Evolutionary conservation across 2,113 vertebrate genomes (phyloP), one percentile per base, ranked within the genome.

Genomic region (Tetraodon nigroviridis): DNA sequence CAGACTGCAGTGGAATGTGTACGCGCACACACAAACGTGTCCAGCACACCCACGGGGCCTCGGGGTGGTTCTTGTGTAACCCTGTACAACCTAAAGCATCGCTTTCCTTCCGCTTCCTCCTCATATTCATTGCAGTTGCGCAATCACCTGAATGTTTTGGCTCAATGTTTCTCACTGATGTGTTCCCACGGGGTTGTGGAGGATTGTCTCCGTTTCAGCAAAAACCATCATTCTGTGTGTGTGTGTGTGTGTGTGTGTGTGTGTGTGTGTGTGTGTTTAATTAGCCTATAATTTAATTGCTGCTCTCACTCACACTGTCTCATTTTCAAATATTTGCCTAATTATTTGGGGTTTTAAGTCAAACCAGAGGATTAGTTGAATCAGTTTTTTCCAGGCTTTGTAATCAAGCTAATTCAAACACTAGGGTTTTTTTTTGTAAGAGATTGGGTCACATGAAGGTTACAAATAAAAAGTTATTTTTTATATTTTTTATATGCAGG

Each of bases 261-360:
- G 32, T 32, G 29, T 7, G 29, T 32, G 29, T 1, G 29, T 32
- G 6, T 2, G 29, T 24, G 24, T 5, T 3, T 24, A 24, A 32
- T 32, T 32, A 37, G 32, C 32, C 8, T 37, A 37, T 37, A 11
- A 3, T 46, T 46, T 46, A 17, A 17, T 46, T 16, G 44, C 6
- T 46, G 15, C 27, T 21, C 47, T 46, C 40, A 20, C 46, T 45
- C 40, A 13, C 42, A 18, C 24, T 6, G 27, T 51, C 22, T 57
- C 58, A 58, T 22, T 16, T n/a, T 44, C 64, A 64, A 76, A 70
- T 78, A 68, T 73, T 66, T 45, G 42, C 50, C 46, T 83, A 71
- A 78, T 79, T 76, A 68, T 54, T 75, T 47, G 58, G 60, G 71
- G 71, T 49, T 1, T 1, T 17, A 11, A 56, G 61, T 71, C 46